phyloP scores from a whole-genome alignment of 23 tunicate species.

The Botrylloides violaceus region DNA sequence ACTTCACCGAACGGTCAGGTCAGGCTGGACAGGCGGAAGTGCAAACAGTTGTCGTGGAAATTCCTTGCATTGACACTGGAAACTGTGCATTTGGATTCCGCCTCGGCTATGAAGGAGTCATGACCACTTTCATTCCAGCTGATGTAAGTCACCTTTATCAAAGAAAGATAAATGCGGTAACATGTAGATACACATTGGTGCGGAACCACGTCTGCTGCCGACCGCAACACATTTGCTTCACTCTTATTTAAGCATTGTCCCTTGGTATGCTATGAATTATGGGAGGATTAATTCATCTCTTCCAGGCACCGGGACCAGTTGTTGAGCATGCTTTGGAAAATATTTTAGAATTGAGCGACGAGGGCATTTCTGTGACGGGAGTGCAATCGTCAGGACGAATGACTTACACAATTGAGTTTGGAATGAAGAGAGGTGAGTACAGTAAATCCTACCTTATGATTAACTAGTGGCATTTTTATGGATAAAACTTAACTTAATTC shows the following conservation, averaged over 20 bases:
- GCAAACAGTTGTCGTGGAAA: not conserved
- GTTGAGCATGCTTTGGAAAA: not conserved
- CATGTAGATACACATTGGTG: too few species aligned
- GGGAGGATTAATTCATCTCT: too few species aligned
- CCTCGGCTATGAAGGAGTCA: conserved; percentile 15
- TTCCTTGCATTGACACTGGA: conserved; percentile 6
- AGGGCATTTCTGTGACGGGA: conserved; percentile 1
- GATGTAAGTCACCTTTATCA: conserved; percentile 28
- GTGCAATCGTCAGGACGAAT: not conserved
- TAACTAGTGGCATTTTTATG: too few species aligned
- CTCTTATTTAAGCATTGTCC: too few species aligned
- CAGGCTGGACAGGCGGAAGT: conserved; percentile 10
- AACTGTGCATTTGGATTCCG: conserved; percentile 17
- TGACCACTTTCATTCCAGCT: conserved; percentile 14
- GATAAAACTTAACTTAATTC: too few species aligned
- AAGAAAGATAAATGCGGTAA: too few species aligned
- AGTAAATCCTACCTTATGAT: too few species aligned
- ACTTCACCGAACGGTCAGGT: conserved; percentile 7
- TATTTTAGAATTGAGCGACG: conserved; percentile 8
- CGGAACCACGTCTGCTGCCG: too few species aligned
- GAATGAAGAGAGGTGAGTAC: conserved; percentile 6
- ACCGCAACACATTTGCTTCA: too few species aligned
- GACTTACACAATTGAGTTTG: conserved; percentile 14
- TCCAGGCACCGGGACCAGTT: conserved; percentile 8
- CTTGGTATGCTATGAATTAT: too few species aligned